Conservation (phyloP, 1,140 invertebrate species). For the Tetragnatha versicolor region DNA sequence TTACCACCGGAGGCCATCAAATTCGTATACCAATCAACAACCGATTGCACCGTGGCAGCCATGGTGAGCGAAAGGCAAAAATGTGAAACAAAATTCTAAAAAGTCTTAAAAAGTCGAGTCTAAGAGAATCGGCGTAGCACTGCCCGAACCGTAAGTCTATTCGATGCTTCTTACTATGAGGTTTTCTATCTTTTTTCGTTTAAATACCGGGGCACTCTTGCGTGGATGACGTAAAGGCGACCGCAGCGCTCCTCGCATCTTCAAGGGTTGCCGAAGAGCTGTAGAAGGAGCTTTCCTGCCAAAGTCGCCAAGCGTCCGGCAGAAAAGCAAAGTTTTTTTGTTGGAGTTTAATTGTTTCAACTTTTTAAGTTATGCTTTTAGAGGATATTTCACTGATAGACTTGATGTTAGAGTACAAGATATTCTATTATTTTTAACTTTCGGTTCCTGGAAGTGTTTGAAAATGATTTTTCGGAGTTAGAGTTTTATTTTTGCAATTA, state of each 20-base stretch:
- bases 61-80: conserved; percentile 32
- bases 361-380: no score
- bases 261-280: conserved; percentile 30
- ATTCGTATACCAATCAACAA: conserved; percentile 48
- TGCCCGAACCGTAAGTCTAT: conserved; percentile 14
- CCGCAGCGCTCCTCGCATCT: conserved; percentile 28
- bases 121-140: background rate
- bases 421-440: no score
- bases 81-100: conserved; percentile 17
- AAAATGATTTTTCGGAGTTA: no score
- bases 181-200: conserved; percentile 24
- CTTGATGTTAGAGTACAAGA: no score
- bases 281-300: no score
- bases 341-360: no score
- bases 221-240: conserved; percentile 49
- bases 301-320: no score
- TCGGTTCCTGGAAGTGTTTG: no score
- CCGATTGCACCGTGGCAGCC: conserved; percentile 13
- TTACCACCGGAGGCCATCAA: conserved; percentile 48
- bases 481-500: no score
- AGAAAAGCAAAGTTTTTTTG: no score
- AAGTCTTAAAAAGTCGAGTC: conserved; percentile 14
- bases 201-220: conserved; percentile 53
- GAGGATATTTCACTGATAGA: no score
- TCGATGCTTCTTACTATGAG: conserved; percentile 44